Percentiles rank a stretch among this genome's conserved stretches.
Conservation (phyloP, 2,797 vertebrate species). For the Falco biarmicus region DNA sequence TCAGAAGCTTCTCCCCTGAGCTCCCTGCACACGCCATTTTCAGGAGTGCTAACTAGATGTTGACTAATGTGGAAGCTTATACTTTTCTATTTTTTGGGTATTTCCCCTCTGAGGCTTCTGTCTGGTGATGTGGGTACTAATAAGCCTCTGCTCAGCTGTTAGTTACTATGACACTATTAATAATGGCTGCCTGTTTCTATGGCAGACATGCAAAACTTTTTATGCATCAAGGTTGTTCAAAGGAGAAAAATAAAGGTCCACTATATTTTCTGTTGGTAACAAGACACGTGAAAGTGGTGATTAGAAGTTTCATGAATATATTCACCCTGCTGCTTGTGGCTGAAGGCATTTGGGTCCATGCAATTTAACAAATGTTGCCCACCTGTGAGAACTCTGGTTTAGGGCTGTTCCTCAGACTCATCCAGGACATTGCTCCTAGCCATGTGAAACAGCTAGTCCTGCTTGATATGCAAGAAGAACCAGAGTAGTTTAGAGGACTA, state of each 20-base stretch:
- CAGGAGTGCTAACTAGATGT: background rate
- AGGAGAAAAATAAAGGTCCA: background rate
- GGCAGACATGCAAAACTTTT: background rate
- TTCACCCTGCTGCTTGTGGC: background rate
- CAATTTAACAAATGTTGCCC: background rate
- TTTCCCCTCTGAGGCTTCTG: background rate
- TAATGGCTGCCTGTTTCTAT: background rate
- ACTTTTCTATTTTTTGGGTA: background rate
- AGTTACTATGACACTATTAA: background rate
- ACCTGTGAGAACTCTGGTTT: background rate
- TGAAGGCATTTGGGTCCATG: background rate
- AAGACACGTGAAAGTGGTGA: background rate
- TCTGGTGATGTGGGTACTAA: background rate
- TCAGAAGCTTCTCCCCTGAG: background rate
- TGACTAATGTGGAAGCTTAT: background rate
- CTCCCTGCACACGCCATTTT: fast-evolving
- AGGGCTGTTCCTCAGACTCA: background rate
- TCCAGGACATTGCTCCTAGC: background rate
- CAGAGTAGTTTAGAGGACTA: background rate
- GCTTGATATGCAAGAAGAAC: background rate
- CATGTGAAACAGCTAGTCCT: fast-evolving
- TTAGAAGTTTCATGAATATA: background rate
- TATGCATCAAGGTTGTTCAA: background rate
- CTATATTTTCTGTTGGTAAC: background rate
- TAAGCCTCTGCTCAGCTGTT: background rate